Evolutionary conservation across 92 coral and sea anemone species (phyloP).

Genomic region (Epizoanthus fatuus): DNA sequence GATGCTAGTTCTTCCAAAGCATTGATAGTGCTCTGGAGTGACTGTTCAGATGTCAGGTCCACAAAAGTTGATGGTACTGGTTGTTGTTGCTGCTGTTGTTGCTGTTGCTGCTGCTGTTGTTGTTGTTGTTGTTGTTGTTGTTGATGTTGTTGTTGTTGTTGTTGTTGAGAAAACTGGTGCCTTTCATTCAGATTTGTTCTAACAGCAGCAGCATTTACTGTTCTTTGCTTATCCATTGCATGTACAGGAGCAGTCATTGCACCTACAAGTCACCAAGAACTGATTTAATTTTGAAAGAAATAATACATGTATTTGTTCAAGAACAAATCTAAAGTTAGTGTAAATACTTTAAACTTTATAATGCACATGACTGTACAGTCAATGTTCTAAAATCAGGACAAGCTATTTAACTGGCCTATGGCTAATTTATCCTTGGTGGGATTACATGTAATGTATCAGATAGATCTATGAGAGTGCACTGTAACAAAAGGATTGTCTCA

Average conservation of each 20-base stretch:
- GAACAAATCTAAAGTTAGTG: too few relatives aligned
- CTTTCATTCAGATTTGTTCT: conserved; percentile 17
- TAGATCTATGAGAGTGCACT: too few relatives aligned
- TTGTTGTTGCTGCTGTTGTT: conserved; percentile 33
- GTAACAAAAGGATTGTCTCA: too few relatives aligned
- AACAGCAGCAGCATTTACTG: conserved; percentile 7
- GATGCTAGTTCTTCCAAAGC: conserved; percentile 79
- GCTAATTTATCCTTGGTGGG: too few relatives aligned
- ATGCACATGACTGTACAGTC: too few relatives aligned
- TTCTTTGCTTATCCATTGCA: conserved; percentile 4
- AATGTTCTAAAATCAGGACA: too few relatives aligned
- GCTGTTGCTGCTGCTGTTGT: not conserved
- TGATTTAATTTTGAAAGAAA: too few relatives aligned
- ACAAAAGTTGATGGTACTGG: conserved; percentile 22
- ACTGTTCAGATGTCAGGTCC: conserved; percentile 8
- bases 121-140: conserved; percentile 24
- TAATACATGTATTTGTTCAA: too few relatives aligned
- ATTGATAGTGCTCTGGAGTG: conserved; percentile 57
- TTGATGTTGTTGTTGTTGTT: not conserved
- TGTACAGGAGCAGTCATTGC: conserved; percentile 4
- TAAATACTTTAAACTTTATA: too few relatives aligned
- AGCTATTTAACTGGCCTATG: too few relatives aligned
- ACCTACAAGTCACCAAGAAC: not conserved
- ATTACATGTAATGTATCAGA: too few relatives aligned
- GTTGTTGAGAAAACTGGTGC: not conserved